Evolutionary conservation across 2,888 invertebrate species (phyloP), one percentile per base, ranked within the genome.

Genomic region (Sialis lutaria): DNA sequence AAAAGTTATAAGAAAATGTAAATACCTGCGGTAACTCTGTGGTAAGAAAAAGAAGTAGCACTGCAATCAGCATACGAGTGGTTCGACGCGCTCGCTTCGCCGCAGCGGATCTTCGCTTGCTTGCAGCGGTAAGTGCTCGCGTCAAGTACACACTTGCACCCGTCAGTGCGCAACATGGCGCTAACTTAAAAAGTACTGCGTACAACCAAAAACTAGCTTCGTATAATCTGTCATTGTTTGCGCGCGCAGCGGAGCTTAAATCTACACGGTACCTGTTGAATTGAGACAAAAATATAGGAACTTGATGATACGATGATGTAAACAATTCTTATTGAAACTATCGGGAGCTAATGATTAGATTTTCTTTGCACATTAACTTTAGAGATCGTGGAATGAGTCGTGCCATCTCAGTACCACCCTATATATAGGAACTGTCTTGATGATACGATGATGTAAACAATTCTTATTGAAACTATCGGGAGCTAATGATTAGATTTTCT

Each of bases 61-160:
- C 86, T 0, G 90, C 91, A 2, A 93, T 72, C 37, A 93, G 67
- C 80, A 93, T 88, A 61, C 81, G 79, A 0, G 92, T 93, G 0
- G 92, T 93, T 50, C 92, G 74, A 59, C 92, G 88, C 1, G 85
- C 82, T 50, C 85, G 72, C 49, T 79, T 74, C 58, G 86, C 85
- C 34, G 76, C 73, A 58, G 79, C 80, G 40, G 69, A 64, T 54
- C 67, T 69, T 33, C 68, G 58, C 49, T 67, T 67, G 48, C 67
- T 68, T 41, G 43, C 50, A 46, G 77, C 77, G 60, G 81, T 82
- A 3, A 87, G 63, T 0, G 85, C 85, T 55, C 74, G 65, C 52
- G 82, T 79, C 33, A 82, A 64, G 75, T 81, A 81, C 42, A 74
- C 63, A 56, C 78, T 82, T 50, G 82, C 81, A 40, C 81, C 68